A percentile compares a stretch with the other conserved stretches of the same genome.
Evolutionary conservation across 1,140 invertebrate genomes (phyloP).

Genomic region (Drosophila insularis): DNA sequence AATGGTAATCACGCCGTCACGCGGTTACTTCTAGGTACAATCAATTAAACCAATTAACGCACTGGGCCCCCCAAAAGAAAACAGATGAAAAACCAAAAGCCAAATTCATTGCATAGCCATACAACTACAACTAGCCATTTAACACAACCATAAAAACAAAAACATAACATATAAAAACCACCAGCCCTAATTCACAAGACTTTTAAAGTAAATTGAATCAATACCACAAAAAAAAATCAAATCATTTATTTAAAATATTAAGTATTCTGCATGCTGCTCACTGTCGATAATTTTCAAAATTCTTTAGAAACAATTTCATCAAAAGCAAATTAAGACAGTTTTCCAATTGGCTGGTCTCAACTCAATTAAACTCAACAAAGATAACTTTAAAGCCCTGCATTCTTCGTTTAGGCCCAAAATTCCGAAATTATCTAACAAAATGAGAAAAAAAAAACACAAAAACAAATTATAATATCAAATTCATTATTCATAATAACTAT

Average conservation of each 20-base stretch:
- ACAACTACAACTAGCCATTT: not conserved
- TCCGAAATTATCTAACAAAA: not conserved
- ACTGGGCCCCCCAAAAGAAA: not conserved
- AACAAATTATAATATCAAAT: too few relatives aligned
- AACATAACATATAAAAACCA: not conserved
- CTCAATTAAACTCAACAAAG: not conserved
- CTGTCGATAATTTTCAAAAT: not conserved
- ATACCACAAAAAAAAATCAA: constrained; percentile 1
- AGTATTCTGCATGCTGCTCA: constrained; percentile 34
- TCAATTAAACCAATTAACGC: not conserved
- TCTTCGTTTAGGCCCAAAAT: not conserved
- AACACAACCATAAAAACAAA: not conserved
- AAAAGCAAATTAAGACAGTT: not conserved
- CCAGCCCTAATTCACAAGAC: not conserved
- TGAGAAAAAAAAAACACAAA: not conserved
- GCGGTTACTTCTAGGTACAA: constrained; percentile 40
- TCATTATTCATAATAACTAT: too few relatives aligned
- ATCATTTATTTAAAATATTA: not conserved
- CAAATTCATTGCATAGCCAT: constrained; percentile 9
- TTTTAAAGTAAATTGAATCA: not conserved
- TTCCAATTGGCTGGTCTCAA: not conserved
- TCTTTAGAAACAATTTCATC: too few relatives aligned
- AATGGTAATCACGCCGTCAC: constrained; percentile 73
- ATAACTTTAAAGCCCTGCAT: not conserved
- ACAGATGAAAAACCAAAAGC: not conserved